phyloP scores from a whole-genome alignment of 2,888 invertebrate species.

The Cactoblastis cactorum region DNA sequence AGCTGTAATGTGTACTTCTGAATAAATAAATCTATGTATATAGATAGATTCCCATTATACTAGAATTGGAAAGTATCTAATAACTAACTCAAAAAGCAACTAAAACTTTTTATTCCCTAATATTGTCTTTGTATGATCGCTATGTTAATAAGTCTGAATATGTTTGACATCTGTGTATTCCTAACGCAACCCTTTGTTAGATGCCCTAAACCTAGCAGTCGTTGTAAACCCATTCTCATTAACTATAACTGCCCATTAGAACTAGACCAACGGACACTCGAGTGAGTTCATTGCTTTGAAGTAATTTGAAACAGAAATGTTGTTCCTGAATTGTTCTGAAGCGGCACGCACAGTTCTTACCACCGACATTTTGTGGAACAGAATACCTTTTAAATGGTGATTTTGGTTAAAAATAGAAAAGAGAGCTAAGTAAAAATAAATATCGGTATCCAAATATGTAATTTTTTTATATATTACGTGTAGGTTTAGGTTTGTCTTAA shows the following conservation, averaged over 20 bases:
- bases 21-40: no score
- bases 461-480: no score
- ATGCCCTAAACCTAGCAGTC: neutral
- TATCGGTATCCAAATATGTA: no score
- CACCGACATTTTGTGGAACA: neutral
- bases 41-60: no score
- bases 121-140: neutral
- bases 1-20: no score
- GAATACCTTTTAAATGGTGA: no score
- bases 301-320: conserved; percentile 1
- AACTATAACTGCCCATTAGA: neutral
- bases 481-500: no score
- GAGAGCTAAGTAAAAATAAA: no score
- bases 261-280: neutral
- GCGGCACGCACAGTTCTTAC: neutral
- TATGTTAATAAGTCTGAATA: neutral
- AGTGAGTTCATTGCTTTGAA: neutral
- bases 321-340: neutral
- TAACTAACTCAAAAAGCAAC: no score
- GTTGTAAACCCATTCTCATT: conserved; percentile 4
- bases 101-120: no score
- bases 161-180: neutral
- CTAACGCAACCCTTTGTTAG: neutral
- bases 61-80: no score
- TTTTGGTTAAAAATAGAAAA: no score